Evolutionary conservation across 2,888 invertebrate genomes (phyloP).

Genomic region (Drosophila mimica): DNA sequence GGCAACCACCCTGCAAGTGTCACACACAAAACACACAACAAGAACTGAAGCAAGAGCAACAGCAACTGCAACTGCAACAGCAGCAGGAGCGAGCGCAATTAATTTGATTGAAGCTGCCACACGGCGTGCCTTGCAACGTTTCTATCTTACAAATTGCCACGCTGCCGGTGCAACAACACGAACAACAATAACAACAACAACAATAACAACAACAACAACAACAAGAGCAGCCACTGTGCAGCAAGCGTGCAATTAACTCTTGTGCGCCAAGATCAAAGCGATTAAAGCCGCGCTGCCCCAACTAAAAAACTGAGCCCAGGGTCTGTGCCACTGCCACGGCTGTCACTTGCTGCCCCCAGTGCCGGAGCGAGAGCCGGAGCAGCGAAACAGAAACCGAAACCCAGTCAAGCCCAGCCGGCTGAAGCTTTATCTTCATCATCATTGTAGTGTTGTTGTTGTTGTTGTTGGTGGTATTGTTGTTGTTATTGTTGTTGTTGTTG

Average conservation of each 20-base stretch:
- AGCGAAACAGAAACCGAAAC: conserved; percentile 25
- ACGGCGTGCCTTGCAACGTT: conserved; percentile 75
- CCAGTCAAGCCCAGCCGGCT: conserved; percentile 27
- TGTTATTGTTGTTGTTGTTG: conserved; percentile 23
- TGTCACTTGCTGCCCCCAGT: conserved; percentile 2
- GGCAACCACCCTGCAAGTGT: conserved; percentile 52
- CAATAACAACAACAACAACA: conserved; percentile 36
- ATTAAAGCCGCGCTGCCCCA: conserved; percentile 74
- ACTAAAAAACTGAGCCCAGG: conserved; percentile 18
- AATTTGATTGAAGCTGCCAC: conserved; percentile 85
- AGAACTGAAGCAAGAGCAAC: conserved; percentile 5
- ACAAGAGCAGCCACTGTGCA: conserved; percentile 67
- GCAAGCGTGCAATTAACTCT: conserved; percentile 84
- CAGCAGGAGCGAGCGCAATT: conserved; percentile 69
- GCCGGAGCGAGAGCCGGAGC: conserved; percentile 1
- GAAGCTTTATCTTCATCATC: conserved; percentile 47
- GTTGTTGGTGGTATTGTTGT: conserved; percentile 9
- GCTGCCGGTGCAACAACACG: conserved; percentile 41
- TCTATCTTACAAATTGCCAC: conserved; percentile 75
- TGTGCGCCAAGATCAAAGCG: conserved; percentile 83
- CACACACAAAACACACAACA: conserved; percentile 45
- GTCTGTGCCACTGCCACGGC: conserved; percentile 7
- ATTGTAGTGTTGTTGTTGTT: conserved; percentile 17
- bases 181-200: conserved; percentile 31
- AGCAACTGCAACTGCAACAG: conserved; percentile 22